Evolutionary conservation across 2,888 invertebrate genomes (phyloP).

Genomic region (Chrysolina americana): DNA sequence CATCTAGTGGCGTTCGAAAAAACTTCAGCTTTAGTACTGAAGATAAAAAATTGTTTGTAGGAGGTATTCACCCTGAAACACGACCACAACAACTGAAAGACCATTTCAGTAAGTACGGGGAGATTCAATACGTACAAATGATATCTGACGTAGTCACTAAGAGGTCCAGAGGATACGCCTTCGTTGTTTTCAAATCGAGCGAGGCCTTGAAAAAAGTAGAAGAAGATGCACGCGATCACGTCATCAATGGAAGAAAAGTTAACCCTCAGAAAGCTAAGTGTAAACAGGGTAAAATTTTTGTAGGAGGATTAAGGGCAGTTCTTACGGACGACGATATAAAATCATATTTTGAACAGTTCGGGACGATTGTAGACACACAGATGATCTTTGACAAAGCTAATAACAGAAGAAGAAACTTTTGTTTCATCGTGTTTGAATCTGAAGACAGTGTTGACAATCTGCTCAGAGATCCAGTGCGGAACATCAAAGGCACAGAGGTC

Average conservation of each 20-base stretch:
- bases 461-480: conserved; percentile 92
- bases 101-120: conserved; percentile 94
- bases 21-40: too few relatives aligned
- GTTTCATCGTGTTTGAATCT: conserved; percentile 97
- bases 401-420: conserved; percentile 74
- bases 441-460: conserved; percentile 95
- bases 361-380: conserved; percentile 95
- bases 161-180: conserved; percentile 95
- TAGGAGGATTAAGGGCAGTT: conserved; percentile 94
- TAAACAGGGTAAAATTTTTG: conserved; percentile 95
- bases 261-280: conserved; percentile 97
- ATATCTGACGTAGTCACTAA: conserved; percentile 95
- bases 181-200: conserved; percentile 92
- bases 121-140: conserved; percentile 92
- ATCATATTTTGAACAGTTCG: conserved; percentile 92
- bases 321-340: conserved; percentile 95
- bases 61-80: conserved; percentile 69
- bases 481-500: conserved; percentile 93
- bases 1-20: too few relatives aligned
- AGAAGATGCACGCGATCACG: conserved; percentile 88
- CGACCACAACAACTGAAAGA: conserved; percentile 96
- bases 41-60: too few relatives aligned
- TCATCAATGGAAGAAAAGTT: conserved; percentile 95
- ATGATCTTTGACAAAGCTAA: conserved; percentile 98
- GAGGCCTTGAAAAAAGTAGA: conserved; percentile 94